Evolutionary conservation across 2,797 vertebrate species (phyloP).

Genomic region (Valencia hispanica): DNA sequence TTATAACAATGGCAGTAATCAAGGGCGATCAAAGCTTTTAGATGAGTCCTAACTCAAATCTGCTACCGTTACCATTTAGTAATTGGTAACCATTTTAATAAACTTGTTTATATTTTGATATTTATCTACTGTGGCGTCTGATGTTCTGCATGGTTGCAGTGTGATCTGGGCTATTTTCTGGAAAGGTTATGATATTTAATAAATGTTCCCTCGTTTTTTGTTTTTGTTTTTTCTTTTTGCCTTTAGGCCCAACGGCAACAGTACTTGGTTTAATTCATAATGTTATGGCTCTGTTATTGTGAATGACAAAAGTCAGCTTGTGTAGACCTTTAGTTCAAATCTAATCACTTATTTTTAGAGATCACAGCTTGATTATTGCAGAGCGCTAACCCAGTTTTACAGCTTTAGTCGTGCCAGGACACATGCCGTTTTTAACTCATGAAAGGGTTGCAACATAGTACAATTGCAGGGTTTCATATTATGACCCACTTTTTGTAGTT

Average conservation of each 20-base stretch:
- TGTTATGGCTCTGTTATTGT: neutral
- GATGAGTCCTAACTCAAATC: neutral
- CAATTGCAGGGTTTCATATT: slow-evolving; percentile 10
- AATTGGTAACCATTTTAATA: neutral
- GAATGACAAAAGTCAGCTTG: neutral
- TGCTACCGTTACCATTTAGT: neutral
- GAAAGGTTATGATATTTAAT: neutral
- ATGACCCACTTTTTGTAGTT: slow-evolving; percentile 18
- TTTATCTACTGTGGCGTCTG: neutral
- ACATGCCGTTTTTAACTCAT: slow-evolving; percentile 1
- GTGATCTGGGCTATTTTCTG: neutral
- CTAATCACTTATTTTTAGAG: neutral
- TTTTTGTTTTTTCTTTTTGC: neutral
- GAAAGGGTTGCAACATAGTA: slow-evolving; percentile 6
- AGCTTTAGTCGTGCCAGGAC: neutral
- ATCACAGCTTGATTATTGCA: neutral
- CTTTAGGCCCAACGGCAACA: neutral
- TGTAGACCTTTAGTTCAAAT: neutral
- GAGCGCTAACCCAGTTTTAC: slow-evolving; percentile 2
- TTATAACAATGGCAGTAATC: neutral
- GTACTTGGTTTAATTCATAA: neutral
- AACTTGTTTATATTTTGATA: neutral
- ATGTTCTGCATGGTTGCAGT: neutral
- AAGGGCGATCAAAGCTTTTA: neutral
- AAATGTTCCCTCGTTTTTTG: neutral